These are phyloP conservation scores for Dynastes tityus DNA, from an alignment of 2,888 invertebrate species.

Conservation along the genomic window DNA sequence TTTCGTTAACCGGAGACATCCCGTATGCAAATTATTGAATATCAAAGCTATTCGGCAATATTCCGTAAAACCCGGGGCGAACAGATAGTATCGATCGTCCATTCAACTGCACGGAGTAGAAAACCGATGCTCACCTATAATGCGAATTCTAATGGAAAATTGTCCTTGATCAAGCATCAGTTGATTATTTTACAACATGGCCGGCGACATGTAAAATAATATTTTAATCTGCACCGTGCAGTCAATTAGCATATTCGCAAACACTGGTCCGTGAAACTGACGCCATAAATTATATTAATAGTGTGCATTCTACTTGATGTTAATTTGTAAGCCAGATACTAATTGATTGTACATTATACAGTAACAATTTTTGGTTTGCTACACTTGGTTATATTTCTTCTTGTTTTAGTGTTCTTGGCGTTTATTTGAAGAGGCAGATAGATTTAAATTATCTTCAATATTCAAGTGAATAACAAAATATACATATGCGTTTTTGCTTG, in stretches of 20 bases:
- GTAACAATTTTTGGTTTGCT: no score
- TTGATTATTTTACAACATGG: not conserved
- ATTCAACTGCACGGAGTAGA: conserved; percentile 28
- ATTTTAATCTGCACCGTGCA: conserved; percentile 19
- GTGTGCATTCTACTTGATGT: no score
- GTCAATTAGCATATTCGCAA: conserved; percentile 6
- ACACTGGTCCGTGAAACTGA: not conserved
- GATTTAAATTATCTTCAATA: no score
- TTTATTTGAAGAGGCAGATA: no score
- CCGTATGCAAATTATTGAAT: conserved; percentile 31
- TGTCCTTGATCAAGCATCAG: conserved; percentile 28
- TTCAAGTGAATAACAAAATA: no score
- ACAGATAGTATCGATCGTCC: conserved; percentile 23
- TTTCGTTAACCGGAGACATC: conserved; percentile 9
- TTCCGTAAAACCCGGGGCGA: conserved; percentile 6
- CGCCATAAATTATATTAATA: not conserved
- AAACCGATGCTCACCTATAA: conserved; percentile 40
- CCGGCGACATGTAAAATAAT: conserved; percentile 2
- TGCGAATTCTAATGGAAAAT: conserved; percentile 45
- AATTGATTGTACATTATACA: no score
- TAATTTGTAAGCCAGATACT: no score
- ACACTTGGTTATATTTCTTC: no score
- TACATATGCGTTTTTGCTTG: no score
- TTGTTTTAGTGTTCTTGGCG: no score
- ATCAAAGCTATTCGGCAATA: conserved; percentile 9